A percentile compares a stretch with the other conserved stretches of the same genome.
These are phyloP conservation scores for Zenarchopterus dispar DNA, from an alignment of 2,797 vertebrate species.

Conservation along the genomic window DNA sequence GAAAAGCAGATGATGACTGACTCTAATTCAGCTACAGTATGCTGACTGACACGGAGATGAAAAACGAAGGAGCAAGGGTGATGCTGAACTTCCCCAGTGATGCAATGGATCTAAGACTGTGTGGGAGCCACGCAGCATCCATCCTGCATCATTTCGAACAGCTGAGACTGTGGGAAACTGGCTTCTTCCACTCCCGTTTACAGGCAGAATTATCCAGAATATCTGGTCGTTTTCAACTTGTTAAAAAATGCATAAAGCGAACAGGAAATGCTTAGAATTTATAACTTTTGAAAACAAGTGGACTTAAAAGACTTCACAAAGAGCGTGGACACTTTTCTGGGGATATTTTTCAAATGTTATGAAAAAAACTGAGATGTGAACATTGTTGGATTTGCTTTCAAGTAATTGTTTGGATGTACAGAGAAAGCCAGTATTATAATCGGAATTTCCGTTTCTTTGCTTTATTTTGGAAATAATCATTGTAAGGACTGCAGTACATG, in stretches of 20 bases:
- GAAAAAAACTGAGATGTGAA: slow-evolving; percentile 20
- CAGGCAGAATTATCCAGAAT: slow-evolving; percentile 35
- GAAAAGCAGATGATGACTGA: slow-evolving; percentile 6
- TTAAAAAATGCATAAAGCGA: slow-evolving; percentile 58
- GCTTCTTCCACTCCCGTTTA: slow-evolving; percentile 34
- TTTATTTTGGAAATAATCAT: slow-evolving; percentile 17
- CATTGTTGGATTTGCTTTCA: slow-evolving; percentile 17
- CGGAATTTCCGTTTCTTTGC: slow-evolving; percentile 19
- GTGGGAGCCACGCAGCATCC: slow-evolving; percentile 16
- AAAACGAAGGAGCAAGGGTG: slow-evolving; percentile 18
- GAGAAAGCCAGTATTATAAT: slow-evolving; percentile 22
- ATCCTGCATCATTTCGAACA: slow-evolving; percentile 27
- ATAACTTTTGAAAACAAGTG: slow-evolving; percentile 19
- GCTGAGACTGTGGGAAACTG: slow-evolving; percentile 57
- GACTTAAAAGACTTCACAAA: slow-evolving; percentile 23
- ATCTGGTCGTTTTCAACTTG: slow-evolving; percentile 45
- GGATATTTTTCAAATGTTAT: slow-evolving; percentile 45
- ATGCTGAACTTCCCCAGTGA: slow-evolving; percentile 14
- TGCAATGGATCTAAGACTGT: slow-evolving; percentile 36
- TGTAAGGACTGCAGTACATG: too few species aligned
- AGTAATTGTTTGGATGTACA: slow-evolving; percentile 24
- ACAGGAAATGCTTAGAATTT: slow-evolving; percentile 12
- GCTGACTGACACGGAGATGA: slow-evolving; percentile 23
- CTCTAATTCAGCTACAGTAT: slow-evolving; percentile 7
- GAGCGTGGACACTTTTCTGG: slow-evolving; percentile 28